Base-by-base conservation (phyloP, 2,888 invertebrate genomes). In the Tinea trinotella region DNA sequence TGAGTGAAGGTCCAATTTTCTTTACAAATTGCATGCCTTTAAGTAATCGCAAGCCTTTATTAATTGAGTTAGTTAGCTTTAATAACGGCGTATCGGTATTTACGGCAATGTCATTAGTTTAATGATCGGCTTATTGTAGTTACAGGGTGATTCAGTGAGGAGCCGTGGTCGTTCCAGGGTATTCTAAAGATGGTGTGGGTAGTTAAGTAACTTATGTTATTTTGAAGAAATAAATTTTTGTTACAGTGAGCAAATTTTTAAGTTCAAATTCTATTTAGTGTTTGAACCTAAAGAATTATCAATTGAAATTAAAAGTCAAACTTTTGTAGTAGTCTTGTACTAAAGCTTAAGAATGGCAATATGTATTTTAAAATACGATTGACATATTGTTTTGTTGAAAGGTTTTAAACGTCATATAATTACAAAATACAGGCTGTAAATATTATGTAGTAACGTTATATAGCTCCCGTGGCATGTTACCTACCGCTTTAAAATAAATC, bases 31-130 rank as follows among this genome's bases (percentile, higher is more conserved):
- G 22, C 24, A 12, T 12, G 24, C 5, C 48, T 48, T 48, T 50
- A 50, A 50, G 50, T 50, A 50, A 50, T 50, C 18, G 24, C 50
- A 18, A 24, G 50, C 24, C 24, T 58, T 60, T 66, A 67, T 69
- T 78, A 73, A 75, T 74, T 71, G 71, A 73, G 67, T 74, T 68
- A 71, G 73, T 71, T 65, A 59, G 64, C 63, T 70, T 65, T 71
- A 71, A 71, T 71, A 69, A 68, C 64, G 65, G 58, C 60, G 62
- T 71, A 71, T 75, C 71, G 67, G 65, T 72, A 66, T 70, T 72
- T 71, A 71, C 69, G 65, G 61, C 65, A 57, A 60, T 64, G 65
- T 77, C 71, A 76, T 79, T 76, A 76, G 68, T 62, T 63, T 69
- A 70, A 70, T 70, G 68, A 71, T 68, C 61, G 61, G 63, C 67